A percentile compares a stretch with the other conserved stretches of the same genome.
Evolutionary conservation across 2,888 invertebrate species (phyloP).

Genomic region (Catocala fraxini): DNA sequence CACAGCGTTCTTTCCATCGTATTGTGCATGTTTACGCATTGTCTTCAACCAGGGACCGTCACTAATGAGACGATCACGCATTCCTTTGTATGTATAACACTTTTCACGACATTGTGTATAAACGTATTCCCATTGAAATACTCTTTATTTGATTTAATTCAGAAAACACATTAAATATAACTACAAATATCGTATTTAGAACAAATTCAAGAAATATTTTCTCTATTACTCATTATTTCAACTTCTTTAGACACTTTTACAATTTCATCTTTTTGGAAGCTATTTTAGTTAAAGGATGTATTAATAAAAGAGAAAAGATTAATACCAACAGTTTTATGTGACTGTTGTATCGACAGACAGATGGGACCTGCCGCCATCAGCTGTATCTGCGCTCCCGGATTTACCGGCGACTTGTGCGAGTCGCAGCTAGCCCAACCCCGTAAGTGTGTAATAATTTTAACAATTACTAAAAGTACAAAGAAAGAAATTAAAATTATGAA

Average conservation of each 20-base stretch:
- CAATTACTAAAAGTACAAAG: background rate
- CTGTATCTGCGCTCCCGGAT: slow-evolving; percentile 90
- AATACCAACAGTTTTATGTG: background rate
- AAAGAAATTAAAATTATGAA: background rate
- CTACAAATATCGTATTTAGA: too few species aligned
- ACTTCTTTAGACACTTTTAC: too few species aligned
- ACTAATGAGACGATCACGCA: too few species aligned
- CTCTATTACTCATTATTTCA: too few species aligned
- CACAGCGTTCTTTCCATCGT: background rate
- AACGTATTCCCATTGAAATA: too few species aligned
- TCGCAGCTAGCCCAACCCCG: slow-evolving; percentile 85
- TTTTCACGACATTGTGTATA: too few species aligned
- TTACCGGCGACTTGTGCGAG: slow-evolving; percentile 91
- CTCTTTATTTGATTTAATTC: too few species aligned
- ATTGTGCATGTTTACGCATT: background rate
- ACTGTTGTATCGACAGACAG: slow-evolving; percentile 84
- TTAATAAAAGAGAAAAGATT: too few species aligned
- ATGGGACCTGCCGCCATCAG: slow-evolving; percentile 92
- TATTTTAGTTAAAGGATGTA: background rate
- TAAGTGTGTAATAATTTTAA: slow-evolving; percentile 40
- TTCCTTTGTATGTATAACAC: too few species aligned
- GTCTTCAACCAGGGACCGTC: background rate
- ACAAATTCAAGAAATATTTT: too few species aligned
- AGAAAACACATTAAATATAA: too few species aligned
- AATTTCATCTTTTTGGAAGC: too few species aligned